These are phyloP conservation scores for Ooceraea biroi DNA, from an alignment of 1,140 invertebrate genomes.

Conservation along the genomic window DNA sequence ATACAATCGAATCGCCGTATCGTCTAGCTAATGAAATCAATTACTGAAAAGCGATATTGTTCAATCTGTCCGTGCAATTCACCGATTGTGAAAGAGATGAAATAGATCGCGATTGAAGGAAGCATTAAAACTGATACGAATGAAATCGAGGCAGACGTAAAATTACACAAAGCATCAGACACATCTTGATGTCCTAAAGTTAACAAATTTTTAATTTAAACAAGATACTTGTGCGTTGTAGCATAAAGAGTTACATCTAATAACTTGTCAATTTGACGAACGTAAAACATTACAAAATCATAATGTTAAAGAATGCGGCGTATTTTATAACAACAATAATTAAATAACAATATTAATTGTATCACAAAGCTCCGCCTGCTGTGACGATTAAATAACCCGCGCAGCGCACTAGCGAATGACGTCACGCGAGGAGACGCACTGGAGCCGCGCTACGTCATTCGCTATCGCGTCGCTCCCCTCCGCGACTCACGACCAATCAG, in stretches of 20 bases:
- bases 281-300: too few species aligned
- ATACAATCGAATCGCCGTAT: neutral
- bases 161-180: neutral
- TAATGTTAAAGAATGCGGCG: too few species aligned
- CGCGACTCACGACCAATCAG: neutral
- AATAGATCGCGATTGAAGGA: slow-evolving; percentile 2
- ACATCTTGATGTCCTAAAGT: neutral
- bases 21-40: slow-evolving; percentile 20
- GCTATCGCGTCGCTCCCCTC: neutral
- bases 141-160: slow-evolving; percentile 1
- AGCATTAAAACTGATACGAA: slow-evolving; percentile 9
- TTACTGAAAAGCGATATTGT: neutral
- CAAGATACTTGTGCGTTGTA: too few species aligned
- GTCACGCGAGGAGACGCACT: neutral
- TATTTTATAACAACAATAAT: too few species aligned
- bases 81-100: slow-evolving; percentile 18
- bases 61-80: neutral
- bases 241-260: too few species aligned
- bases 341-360: too few species aligned
- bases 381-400: too few species aligned
- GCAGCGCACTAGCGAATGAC: neutral
- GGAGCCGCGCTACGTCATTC: neutral
- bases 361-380: too few species aligned
- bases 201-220: too few species aligned
- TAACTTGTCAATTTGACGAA: too few species aligned